phyloP scores from a whole-genome alignment of 2,113 vertebrate species.

The Myotis yumanensis region DNA sequence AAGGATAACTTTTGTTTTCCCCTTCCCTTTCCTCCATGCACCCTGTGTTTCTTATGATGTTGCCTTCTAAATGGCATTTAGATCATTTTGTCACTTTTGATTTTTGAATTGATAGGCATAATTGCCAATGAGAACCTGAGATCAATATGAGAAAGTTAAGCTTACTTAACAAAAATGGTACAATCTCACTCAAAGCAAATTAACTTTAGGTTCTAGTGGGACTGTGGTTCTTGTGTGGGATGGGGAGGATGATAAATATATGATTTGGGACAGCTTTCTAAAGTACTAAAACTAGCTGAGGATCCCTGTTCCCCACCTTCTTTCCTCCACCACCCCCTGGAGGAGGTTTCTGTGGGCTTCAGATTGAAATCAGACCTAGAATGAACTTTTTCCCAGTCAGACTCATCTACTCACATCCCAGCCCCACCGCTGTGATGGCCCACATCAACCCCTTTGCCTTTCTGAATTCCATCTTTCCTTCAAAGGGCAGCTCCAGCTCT shows the following conservation, averaged over 20 bases:
- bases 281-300: neutral
- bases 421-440: neutral
- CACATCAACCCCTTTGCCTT: neutral
- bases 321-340: neutral
- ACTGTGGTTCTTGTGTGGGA: neutral
- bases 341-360: neutral
- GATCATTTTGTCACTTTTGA: neutral
- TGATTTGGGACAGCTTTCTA: neutral
- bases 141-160: neutral
- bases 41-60: neutral
- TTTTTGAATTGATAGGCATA: neutral
- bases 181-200: neutral
- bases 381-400: neutral
- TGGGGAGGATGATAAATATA: neutral
- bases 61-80: neutral
- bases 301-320: neutral
- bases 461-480: neutral
- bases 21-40: neutral
- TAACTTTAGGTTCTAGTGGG: neutral
- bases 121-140: neutral
- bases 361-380: neutral
- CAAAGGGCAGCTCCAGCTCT: neutral
- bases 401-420: neutral
- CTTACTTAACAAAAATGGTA: neutral
- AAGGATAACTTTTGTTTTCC: neutral